These are phyloP conservation scores for Clunio marinus DNA, from an alignment of 2,888 invertebrate species.

Conservation along the genomic window DNA sequence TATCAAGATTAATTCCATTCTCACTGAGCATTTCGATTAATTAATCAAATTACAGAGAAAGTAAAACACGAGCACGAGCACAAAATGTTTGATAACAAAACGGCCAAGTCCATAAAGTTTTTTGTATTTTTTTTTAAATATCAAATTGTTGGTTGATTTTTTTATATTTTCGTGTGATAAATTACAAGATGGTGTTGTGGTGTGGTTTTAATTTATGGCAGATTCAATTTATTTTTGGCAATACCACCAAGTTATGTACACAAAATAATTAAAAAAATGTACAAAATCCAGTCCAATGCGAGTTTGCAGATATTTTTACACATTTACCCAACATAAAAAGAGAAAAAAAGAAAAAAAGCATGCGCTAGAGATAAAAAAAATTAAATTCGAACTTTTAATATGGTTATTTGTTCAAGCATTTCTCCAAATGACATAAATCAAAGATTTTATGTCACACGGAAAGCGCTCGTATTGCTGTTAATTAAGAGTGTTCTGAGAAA, in stretches of 20 bases:
- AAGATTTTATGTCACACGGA: no score
- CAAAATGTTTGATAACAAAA: background rate
- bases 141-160: background rate
- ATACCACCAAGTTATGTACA: conserved; percentile 2
- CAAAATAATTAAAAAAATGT: background rate
- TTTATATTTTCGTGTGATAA: conserved; percentile 19
- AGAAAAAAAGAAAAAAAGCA: conserved; percentile 28
- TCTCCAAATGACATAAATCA: no score
- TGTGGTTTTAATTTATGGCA: conserved; percentile 20
- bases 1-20: conserved; percentile 36
- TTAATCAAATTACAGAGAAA: background rate
- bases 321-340: conserved; percentile 31
- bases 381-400: background rate
- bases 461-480: no score
- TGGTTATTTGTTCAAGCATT: background rate
- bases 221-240: background rate
- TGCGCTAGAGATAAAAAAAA: conserved; percentile 35
- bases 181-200: conserved; percentile 28
- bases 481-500: no score
- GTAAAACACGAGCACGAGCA: conserved; percentile 36
- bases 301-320: conserved; percentile 14
- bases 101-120: no score
- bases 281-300: background rate
- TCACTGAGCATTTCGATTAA: conserved; percentile 22
- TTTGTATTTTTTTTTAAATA: background rate